phyloP scores from a whole-genome alignment of 2,888 invertebrate genomes.

The Athripsodes cinereus region DNA sequence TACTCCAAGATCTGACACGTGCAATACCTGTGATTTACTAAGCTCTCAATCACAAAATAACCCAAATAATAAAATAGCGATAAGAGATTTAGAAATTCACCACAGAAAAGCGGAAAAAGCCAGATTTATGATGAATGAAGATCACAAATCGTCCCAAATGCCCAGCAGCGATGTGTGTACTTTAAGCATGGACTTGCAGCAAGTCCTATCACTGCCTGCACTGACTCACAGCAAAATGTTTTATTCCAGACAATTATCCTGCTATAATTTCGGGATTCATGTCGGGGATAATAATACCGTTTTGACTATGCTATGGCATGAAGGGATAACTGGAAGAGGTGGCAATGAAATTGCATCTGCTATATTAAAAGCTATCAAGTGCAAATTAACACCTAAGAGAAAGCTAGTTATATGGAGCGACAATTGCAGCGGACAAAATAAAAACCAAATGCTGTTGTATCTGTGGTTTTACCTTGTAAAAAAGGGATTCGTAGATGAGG shows the following conservation, averaged over 20 bases:
- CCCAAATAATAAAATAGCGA: background rate
- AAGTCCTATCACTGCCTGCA: conserved; percentile 26
- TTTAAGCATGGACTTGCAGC: background rate
- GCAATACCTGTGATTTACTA: background rate
- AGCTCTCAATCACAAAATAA: background rate
- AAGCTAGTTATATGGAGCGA: conserved; percentile 28
- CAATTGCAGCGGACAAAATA: conserved; percentile 26
- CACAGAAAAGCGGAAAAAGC: background rate
- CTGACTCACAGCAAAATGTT: conserved; percentile 30
- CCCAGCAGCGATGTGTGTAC: background rate
- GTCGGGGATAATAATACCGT: conserved; percentile 11
- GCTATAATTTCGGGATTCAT: background rate
- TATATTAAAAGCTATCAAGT: conserved; percentile 14
- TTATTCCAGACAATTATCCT: background rate
- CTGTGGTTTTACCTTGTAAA: conserved; percentile 9
- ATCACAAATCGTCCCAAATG: background rate
- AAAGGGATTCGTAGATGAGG: conserved; percentile 20
- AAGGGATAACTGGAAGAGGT: conserved; percentile 26
- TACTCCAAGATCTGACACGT: background rate
- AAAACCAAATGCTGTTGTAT: conserved; percentile 30
- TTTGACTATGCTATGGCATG: conserved; percentile 1
- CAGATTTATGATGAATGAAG: background rate
- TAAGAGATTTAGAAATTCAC: background rate
- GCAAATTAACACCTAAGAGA: conserved; percentile 20
- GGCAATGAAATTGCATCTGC: conserved; percentile 26